phyloP scores from a whole-genome alignment of 1,140 invertebrate genomes.

The Zaprionus davidi region DNA sequence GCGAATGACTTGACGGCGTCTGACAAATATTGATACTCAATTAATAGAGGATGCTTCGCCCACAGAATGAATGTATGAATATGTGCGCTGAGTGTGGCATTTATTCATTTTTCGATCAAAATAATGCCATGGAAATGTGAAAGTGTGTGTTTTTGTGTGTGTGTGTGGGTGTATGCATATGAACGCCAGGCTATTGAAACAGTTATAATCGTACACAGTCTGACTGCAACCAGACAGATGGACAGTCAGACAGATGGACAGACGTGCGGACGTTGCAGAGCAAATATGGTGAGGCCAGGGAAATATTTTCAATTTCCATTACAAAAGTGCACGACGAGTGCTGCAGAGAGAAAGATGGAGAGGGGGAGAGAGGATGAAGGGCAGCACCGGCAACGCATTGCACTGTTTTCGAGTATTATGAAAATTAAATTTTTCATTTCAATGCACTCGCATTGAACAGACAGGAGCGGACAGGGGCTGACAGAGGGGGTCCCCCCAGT shows the following conservation, averaged over 20 bases:
- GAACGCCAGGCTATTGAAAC: constrained; percentile 40
- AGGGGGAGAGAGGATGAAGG: not conserved
- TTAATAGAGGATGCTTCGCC: constrained; percentile 60
- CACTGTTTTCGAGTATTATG: constrained; percentile 74
- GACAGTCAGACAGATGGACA: constrained; percentile 8
- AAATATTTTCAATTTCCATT: constrained; percentile 82
- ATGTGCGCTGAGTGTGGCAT: constrained; percentile 39
- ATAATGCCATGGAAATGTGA: constrained; percentile 63
- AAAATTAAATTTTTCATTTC: constrained; percentile 83
- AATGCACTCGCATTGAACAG: constrained; percentile 55
- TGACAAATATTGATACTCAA: constrained; percentile 78
- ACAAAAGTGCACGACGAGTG: constrained; percentile 55
- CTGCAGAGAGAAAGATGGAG: not conserved
- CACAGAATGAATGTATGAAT: constrained; percentile 47
- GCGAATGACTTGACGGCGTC: constrained; percentile 46
- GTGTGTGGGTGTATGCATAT: constrained; percentile 25
- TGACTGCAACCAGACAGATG: constrained; percentile 31
- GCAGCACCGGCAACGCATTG: constrained; percentile 32
- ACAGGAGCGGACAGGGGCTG: constrained; percentile 4
- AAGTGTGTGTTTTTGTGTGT: constrained; percentile 6
- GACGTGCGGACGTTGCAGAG: constrained; percentile 12
- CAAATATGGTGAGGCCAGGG: constrained; percentile 63
- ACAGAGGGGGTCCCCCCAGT: not conserved
- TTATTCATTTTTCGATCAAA: constrained; percentile 70
- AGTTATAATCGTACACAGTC: constrained; percentile 60